Evolutionary conservation across 2,113 vertebrate genomes (phyloP).

Genomic region (Mastomys coucha): DNA sequence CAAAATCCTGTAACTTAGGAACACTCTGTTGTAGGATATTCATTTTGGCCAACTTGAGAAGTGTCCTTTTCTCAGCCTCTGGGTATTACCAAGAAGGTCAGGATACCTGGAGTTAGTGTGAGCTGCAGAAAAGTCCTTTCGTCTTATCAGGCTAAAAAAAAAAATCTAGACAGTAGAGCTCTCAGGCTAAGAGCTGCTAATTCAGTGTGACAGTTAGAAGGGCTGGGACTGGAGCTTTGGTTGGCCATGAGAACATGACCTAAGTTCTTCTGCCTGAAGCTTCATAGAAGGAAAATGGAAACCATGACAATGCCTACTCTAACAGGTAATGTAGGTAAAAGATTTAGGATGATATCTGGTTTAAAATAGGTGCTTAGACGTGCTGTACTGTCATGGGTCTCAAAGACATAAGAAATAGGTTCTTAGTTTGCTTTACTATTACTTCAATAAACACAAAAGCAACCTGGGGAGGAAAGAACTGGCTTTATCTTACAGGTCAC

Average conservation of each 20-base stretch:
- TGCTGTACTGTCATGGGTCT: background rate
- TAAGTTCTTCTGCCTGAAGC: background rate
- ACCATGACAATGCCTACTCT: background rate
- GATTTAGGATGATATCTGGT: background rate
- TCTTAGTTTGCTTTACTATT: background rate
- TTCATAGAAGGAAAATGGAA: background rate
- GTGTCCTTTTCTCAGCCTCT: background rate
- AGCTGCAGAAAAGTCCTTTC: background rate
- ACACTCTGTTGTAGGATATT: background rate
- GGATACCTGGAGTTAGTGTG: background rate
- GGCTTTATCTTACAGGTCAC: background rate
- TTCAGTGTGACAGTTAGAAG: background rate
- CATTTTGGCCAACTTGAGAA: constrained; percentile 14
- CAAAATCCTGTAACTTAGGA: background rate
- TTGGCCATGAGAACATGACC: background rate
- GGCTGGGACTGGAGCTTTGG: background rate
- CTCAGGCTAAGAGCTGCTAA: background rate
- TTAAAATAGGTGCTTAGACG: background rate
- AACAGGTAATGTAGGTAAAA: background rate
- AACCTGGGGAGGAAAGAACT: background rate
- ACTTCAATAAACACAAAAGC: background rate
- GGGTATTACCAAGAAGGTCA: background rate
- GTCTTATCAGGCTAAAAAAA: constrained; percentile 22
- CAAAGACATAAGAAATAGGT: background rate
- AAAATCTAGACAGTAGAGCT: background rate